Percentiles rank a stretch among this genome's conserved stretches.
Evolutionary conservation across 37 sponge, comb jelly and placozoan species (phyloP).

Genomic region (Geodia barretti): DNA sequence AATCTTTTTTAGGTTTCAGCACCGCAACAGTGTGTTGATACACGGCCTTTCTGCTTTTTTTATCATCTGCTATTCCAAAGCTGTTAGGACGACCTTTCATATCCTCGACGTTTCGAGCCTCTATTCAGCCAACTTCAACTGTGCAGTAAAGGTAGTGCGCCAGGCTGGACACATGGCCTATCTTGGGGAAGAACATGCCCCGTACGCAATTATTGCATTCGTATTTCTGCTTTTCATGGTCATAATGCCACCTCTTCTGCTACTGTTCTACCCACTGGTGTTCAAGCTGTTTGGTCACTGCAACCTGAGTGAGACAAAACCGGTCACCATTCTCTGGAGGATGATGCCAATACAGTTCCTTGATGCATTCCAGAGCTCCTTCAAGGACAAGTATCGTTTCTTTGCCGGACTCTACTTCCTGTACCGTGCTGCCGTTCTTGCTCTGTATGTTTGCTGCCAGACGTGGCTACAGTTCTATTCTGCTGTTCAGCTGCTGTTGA

Average conservation of each 20-base stretch:
- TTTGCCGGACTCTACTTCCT: conserved; percentile 61
- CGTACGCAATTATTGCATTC: conserved; percentile 48
- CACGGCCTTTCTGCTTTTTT: conserved; percentile 54
- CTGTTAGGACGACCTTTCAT: conserved; percentile 13
- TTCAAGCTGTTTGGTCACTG: conserved; percentile 18
- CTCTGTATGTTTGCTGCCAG: background rate
- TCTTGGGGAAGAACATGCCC: conserved; percentile 18
- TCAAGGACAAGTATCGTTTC: conserved; percentile 39
- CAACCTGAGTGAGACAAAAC: conserved; percentile 22
- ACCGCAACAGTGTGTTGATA: background rate
- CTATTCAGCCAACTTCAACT: background rate
- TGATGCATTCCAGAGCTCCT: conserved; percentile 39
- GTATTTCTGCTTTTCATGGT: conserved; percentile 2
- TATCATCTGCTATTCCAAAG: conserved; percentile 38
- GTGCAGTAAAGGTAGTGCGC: background rate
- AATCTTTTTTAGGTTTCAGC: background rate
- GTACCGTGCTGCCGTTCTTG: conserved; percentile 8
- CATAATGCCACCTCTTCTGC: conserved; percentile 15
- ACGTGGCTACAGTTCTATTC: background rate
- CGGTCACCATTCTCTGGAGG: conserved; percentile 8
- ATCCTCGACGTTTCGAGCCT: conserved; percentile 10
- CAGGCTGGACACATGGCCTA: conserved; percentile 18
- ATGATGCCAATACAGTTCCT: conserved; percentile 25
- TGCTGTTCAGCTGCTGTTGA: background rate
- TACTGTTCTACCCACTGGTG: conserved; percentile 34